A percentile compares a stretch with the other conserved stretches of the same genome.
Conservation (phyloP, 2,113 vertebrate species). For the Cyanoderma ruficeps region DNA sequence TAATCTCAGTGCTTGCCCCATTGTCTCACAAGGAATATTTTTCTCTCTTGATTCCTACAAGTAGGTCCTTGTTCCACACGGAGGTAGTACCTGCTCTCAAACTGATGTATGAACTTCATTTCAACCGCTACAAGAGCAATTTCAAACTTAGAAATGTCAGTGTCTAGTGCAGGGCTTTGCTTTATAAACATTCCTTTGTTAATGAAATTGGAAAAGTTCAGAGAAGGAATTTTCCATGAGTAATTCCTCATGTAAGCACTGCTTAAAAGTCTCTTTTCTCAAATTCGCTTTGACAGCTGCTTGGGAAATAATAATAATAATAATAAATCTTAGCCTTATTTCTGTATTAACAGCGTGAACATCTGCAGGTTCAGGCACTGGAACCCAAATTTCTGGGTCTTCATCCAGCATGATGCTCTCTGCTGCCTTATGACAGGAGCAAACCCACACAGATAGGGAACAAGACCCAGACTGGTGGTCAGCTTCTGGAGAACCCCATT, state of each 20-base stretch:
- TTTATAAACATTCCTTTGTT: slow-evolving; percentile 53
- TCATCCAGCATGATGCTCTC: background rate
- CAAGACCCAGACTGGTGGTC: background rate
- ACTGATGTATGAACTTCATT: background rate
- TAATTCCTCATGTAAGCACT: background rate
- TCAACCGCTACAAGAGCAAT: background rate
- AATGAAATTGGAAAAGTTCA: slow-evolving; percentile 46
- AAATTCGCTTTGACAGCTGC: slow-evolving; percentile 2
- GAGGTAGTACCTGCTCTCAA: background rate
- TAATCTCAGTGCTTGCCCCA: background rate
- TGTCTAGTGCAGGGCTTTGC: background rate
- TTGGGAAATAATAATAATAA: background rate
- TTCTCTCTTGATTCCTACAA: background rate
- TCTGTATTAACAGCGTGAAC: background rate
- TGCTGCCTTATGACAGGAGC: background rate
- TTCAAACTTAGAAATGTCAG: slow-evolving; percentile 8
- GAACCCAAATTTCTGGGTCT: background rate
- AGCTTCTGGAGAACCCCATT: background rate
- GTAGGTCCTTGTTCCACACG: background rate
- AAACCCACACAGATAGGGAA: background rate
- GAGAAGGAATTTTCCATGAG: slow-evolving; percentile 47
- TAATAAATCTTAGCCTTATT: background rate
- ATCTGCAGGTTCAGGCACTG: background rate
- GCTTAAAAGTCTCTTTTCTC: background rate
- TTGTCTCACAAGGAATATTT: background rate